Evolutionary conservation across 2,888 invertebrate genomes (phyloP), one percentile per base, ranked within the genome.

Genomic region (Sarcophaga caerulescens): DNA sequence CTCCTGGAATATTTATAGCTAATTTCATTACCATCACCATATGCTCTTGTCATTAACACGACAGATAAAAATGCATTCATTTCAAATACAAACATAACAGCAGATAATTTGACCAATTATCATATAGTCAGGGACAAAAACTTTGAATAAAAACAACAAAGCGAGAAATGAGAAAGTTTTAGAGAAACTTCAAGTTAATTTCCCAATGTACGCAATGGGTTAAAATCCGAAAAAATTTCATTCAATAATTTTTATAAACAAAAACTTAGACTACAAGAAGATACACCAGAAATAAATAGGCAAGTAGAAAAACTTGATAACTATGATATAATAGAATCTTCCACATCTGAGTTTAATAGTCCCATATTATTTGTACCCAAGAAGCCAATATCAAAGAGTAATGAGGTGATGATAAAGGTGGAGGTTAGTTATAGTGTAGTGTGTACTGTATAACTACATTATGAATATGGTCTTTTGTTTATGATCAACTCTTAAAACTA

Each of bases 301-400:
- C 66, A 66, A 45, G 71, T 73, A 23, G 11, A 19, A 21, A 69
- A 81, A 63, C 57, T 80, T 14, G 59, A 74, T 14, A 35, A 73
- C 4, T 44, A 71, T 44, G 73, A 35, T 11, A 44, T 80, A 63
- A 62, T 74, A 17, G 80, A 73, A 66, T 60, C 25, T 1, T 66
- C 73, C 14, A 44, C 44, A 25, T 66, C 66, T 19, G 66, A 52
- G 44, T 73, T 73, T 44, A 80, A 80, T n/a, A 60, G 47, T 19
- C 74, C 81, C 14, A 35, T 75, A 17, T 25, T 81, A n/a, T 44
- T 80, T 12, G 80, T 73, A 66, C 73, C 73, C 21, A 80, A 80
- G 14, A 73, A 62, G 19, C 23, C 23, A 14, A 25, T 25, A 63
- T 14, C 21, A 63, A 62, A 62, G 10, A 62, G 21, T 23, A 62